phyloP scores from a whole-genome alignment of 2,113 vertebrate species.

The Hystrix cristata region DNA sequence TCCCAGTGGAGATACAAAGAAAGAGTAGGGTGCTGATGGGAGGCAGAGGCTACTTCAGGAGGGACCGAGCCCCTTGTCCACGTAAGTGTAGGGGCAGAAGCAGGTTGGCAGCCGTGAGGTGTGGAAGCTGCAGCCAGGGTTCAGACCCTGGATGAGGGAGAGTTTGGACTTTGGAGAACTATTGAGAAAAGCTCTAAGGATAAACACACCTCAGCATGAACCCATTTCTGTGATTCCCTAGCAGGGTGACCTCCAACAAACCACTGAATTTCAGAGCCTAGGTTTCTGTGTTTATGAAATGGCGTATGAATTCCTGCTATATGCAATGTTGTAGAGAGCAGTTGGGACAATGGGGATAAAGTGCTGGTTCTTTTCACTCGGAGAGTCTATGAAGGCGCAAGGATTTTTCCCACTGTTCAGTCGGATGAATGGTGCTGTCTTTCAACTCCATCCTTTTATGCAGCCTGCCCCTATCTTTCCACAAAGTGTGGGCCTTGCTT shows the following conservation, averaged over 20 bases:
- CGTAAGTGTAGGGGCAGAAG: neutral
- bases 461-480: neutral
- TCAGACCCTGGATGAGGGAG: neutral
- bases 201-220: neutral
- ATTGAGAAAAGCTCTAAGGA: neutral
- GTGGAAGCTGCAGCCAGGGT: neutral
- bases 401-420: neutral
- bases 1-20: neutral
- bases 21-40: neutral
- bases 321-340: neutral
- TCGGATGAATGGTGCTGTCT: neutral
- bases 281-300: conserved; percentile 25
- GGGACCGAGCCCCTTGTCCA: neutral
- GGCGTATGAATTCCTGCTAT: neutral
- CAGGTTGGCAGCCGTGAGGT: neutral
- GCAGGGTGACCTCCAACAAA: neutral
- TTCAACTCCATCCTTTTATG: neutral
- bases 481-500: neutral
- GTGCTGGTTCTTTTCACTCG: neutral
- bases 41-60: neutral
- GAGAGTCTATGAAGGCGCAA: neutral
- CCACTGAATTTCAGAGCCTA: neutral
- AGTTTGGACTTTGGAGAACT: neutral
- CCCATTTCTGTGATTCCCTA: neutral
- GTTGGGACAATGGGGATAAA: neutral